phyloP scores from a whole-genome alignment of 2,797 vertebrate species.

The Pristis pectinata region DNA sequence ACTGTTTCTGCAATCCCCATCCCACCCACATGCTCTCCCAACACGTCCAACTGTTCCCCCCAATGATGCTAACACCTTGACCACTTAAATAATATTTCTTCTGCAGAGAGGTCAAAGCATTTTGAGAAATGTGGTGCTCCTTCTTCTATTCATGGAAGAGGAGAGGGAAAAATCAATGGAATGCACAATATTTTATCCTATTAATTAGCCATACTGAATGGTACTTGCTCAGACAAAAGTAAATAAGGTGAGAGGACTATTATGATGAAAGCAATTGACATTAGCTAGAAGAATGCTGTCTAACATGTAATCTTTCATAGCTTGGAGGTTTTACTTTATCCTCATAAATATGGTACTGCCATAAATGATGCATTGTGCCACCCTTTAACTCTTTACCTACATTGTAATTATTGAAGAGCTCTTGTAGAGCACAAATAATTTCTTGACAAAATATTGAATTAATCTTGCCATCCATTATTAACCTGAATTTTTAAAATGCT shows the following conservation, averaged over 20 bases:
- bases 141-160: neutral
- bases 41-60: neutral
- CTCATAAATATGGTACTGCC: neutral
- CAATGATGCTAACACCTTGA: neutral
- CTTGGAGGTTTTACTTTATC: neutral
- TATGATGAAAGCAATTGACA: neutral
- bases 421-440: neutral
- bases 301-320: neutral
- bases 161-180: neutral
- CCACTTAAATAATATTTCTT: neutral
- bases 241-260: conserved; percentile 1
- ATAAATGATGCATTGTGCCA: neutral
- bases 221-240: neutral
- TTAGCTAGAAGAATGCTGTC: neutral
- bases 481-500: neutral
- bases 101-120: neutral
- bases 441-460: conserved; percentile 5
- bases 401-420: neutral
- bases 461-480: neutral
- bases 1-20: neutral
- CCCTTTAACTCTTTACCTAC: neutral
- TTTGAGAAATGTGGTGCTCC: neutral
- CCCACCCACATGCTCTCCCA: neutral
- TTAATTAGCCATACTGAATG: neutral
- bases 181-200: neutral